Evolutionary conservation across 2,113 vertebrate species (phyloP).

Genomic region (Oophaga pumilio): DNA sequence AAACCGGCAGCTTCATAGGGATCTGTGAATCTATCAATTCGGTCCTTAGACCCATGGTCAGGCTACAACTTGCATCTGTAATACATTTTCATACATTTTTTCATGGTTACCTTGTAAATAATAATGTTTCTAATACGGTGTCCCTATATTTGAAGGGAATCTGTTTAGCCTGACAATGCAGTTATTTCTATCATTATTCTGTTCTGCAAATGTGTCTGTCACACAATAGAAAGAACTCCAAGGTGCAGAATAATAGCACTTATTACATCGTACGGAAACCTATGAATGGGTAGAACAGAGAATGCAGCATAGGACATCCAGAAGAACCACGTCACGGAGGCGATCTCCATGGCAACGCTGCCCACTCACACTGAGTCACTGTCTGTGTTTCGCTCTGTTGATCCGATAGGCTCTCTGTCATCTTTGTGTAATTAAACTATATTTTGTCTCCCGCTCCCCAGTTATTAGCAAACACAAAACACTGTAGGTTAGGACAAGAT

Average conservation of each 20-base stretch:
- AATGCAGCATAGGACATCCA: not conserved
- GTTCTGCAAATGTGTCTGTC: not conserved
- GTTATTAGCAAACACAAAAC: not conserved
- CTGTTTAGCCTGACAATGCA: not conserved
- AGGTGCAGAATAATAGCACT: not conserved
- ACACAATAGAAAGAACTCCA: not conserved
- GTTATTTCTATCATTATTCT: not conserved
- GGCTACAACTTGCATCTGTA: too few relatives aligned
- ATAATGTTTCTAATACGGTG: too few relatives aligned
- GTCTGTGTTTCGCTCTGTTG: not conserved
- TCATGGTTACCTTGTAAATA: too few relatives aligned
- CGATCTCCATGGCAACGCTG: conserved; percentile 22
- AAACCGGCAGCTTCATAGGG: too few relatives aligned
- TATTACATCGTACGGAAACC: not conserved
- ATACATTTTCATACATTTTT: too few relatives aligned
- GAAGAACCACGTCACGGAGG: not conserved
- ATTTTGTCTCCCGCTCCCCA: not conserved
- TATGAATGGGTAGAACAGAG: not conserved
- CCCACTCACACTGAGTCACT: conserved; percentile 37
- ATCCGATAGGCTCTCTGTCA: conserved; percentile 13
- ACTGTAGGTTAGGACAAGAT: not conserved
- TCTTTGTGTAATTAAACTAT: conserved; percentile 24
- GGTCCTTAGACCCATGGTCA: too few relatives aligned
- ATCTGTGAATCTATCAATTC: too few relatives aligned
- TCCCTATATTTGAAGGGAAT: not conserved